Base-by-base conservation (phyloP, 2,888 invertebrate species). In the Cephonodes hylas region DNA sequence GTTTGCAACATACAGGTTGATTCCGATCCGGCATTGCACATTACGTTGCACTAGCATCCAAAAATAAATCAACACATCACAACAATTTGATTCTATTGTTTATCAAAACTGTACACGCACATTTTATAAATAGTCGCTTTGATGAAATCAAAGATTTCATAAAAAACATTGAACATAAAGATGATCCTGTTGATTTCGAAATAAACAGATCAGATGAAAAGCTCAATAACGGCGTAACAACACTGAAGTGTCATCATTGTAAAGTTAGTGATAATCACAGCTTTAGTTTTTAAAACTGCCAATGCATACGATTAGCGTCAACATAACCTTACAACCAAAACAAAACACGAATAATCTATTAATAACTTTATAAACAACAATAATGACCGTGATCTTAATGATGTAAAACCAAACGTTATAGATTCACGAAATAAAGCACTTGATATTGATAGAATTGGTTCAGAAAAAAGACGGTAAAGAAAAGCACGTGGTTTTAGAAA, bases 21-120 rank as follows among this genome's bases (percentile, higher is more conserved):
- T 89, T 85, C 15, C 87, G 82, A 84, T 90, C 89, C 71, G 90
- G 91, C 91, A 91, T 91, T 72, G 78, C 78, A 80, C 77, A 78
- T 80, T 70, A 65, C 76, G 66, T 64, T 62, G 64, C 64, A 69
- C 48, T 62, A 61, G 58, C 31, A 0, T 4, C 25, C 42, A 15
- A 42, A 22, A 58, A 42, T 15, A 57, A 10, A 2, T 10, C n/a
- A 57, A 38, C 57, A 31, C 38, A 18, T 13, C 8, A 27, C 13
- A 44, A 38, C n/a, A 27, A 45, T 27, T 15, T 34, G 18, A 48
- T 25, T 48, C 27, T 48, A 48, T 48, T 27, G 3, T 27, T 48
- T 25, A 31, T 25, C 23, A n/a, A 46, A 27, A 27, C 27, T 38
- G n/a, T 38, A n/a, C 10, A 38, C 38, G 38, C n/a, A n/a, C n/a